phyloP scores from a whole-genome alignment of 2,888 invertebrate genomes.

The Camponotus fellah region DNA sequence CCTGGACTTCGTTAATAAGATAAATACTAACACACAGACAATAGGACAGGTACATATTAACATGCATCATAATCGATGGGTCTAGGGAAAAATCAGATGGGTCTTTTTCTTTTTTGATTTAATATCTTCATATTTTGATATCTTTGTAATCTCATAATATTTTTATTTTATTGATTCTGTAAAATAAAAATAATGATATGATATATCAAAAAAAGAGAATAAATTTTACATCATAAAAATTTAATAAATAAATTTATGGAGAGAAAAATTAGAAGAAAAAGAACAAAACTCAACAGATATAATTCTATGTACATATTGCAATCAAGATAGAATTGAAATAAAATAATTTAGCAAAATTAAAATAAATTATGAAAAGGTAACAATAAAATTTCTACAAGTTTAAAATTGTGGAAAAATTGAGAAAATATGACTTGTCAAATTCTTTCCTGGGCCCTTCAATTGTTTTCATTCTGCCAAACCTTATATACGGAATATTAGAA shows the following conservation, averaged over 20 bases:
- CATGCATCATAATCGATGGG: conserved; percentile 61
- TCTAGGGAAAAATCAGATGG: not conserved
- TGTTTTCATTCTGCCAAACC: conserved; percentile 31
- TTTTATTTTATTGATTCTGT: not conserved
- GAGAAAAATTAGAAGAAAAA: not conserved
- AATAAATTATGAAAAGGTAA: not conserved
- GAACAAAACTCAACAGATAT: not conserved
- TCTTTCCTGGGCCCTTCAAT: conserved; percentile 13
- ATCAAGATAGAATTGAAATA: not conserved
- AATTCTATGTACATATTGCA: not conserved
- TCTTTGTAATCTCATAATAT: not conserved
- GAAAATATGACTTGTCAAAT: conserved; percentile 31
- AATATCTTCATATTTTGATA: not conserved
- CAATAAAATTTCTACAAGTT: not conserved
- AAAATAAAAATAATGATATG: not conserved
- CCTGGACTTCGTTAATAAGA: conserved; percentile 62
- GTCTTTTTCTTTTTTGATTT: not conserved
- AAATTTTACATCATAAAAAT: not conserved
- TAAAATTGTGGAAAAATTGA: not conserved
- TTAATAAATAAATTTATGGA: not conserved
- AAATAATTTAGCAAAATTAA: not conserved
- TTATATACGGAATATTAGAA: conserved; percentile 35
- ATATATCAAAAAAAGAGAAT: conserved; percentile 4
- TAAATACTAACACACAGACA: conserved; percentile 68
- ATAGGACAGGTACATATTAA: conserved; percentile 75